phyloP scores from a whole-genome alignment of 1,140 invertebrate species.

The Anoplophora glabripennis region DNA sequence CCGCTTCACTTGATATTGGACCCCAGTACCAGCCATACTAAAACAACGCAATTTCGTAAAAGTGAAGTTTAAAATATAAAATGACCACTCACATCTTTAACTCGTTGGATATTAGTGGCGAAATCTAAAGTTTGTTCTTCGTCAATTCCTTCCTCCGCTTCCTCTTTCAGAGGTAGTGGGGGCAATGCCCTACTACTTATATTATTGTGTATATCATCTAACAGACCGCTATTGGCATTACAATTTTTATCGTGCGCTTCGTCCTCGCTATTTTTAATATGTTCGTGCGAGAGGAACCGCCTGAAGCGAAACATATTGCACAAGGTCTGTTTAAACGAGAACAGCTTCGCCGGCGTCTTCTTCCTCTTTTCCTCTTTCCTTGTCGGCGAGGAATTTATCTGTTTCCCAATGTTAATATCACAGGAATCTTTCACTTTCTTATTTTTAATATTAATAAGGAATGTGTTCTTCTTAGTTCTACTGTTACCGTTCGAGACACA shows the following conservation, averaged over 20 bases:
- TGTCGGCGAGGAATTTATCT: conserved; percentile 38
- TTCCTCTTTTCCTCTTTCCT: conserved; percentile 59
- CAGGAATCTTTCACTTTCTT: conserved; percentile 64
- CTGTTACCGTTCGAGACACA: conserved; percentile 1
- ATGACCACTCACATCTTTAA: conserved; percentile 78
- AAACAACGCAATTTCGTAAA: conserved; percentile 41
- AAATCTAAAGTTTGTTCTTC: conserved; percentile 68
- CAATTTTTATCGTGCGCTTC: conserved; percentile 40
- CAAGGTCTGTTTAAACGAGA: conserved; percentile 79
- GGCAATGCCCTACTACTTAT: conserved; percentile 73
- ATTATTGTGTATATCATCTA: conserved; percentile 37
- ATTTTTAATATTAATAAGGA: conserved; percentile 60
- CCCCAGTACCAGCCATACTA: conserved; percentile 99
- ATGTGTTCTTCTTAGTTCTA: conserved; percentile 62
- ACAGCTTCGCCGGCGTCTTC: conserved; percentile 59
- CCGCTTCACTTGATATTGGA: conserved; percentile 89
- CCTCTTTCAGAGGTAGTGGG: conserved; percentile 65
- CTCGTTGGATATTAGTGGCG: conserved; percentile 88
- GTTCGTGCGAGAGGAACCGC: conserved; percentile 54
- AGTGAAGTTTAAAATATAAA: background rate
- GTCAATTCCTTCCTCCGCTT: conserved; percentile 45
- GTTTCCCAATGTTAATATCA: conserved; percentile 40
- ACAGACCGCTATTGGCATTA: conserved; percentile 25
- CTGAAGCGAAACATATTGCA: conserved; percentile 79
- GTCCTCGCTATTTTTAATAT: conserved; percentile 44